Conservation (phyloP, 2,888 invertebrate genomes). For the Electrophaes corylata region DNA sequence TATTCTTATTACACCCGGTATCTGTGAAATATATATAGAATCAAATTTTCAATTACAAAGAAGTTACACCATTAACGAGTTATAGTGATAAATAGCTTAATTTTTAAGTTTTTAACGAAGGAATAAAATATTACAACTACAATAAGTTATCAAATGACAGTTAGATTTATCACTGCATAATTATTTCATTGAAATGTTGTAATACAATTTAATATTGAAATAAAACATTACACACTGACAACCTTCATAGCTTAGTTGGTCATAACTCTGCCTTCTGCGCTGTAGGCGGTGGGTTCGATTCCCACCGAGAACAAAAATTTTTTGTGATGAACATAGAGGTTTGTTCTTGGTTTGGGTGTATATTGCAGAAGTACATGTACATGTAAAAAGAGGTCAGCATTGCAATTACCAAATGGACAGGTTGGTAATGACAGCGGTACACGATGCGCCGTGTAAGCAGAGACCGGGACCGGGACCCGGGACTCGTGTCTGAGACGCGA, state of each 20-base stretch:
- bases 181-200: conserved; percentile 5
- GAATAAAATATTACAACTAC: conserved; percentile 4
- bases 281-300: too few species aligned
- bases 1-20: too few species aligned
- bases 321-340: too few species aligned
- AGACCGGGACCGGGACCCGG: conserved; percentile 43
- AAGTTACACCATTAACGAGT: conserved; percentile 35
- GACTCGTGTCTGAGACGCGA: conserved; percentile 57
- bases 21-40: conserved; percentile 13
- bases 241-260: too few species aligned
- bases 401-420: conserved; percentile 8
- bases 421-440: conserved; percentile 1
- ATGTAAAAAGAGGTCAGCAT: not conserved
- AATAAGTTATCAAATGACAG: conserved; percentile 13
- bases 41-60: conserved; percentile 35
- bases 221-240: not conserved
- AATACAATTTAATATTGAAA: not conserved
- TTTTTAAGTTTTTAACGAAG: conserved; percentile 32
- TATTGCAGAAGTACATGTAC: not conserved
- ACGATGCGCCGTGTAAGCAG: not conserved
- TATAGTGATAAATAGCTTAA: conserved; percentile 36
- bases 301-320: too few species aligned
- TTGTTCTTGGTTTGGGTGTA: too few species aligned
- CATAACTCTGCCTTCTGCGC: too few species aligned
- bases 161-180: conserved; percentile 7